Conservation (phyloP, 2,797 vertebrate species). For the Eidolon dupreanum region DNA sequence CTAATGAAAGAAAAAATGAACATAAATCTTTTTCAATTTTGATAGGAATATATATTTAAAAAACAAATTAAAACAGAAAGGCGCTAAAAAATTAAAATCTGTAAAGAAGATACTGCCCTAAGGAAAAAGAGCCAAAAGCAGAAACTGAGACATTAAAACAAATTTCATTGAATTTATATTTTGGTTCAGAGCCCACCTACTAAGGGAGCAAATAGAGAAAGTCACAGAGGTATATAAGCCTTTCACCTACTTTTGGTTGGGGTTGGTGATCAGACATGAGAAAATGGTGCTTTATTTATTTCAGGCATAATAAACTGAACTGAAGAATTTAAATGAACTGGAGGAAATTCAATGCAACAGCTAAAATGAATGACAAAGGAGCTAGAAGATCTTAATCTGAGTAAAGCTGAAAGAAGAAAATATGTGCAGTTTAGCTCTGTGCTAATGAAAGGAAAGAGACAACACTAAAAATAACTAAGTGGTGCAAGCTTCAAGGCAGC, state of each 20-base stretch:
- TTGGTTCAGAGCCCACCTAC: neutral
- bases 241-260: neutral
- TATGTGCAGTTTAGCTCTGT: slow-evolving; percentile 69
- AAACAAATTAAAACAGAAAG: neutral
- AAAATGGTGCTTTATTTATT: slow-evolving; percentile 58
- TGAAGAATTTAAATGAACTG: slow-evolving; percentile 65
- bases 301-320: slow-evolving; percentile 54
- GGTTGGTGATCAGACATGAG: slow-evolving; percentile 1
- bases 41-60: neutral
- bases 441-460: slow-evolving; percentile 76
- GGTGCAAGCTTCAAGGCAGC: slow-evolving; percentile 66
- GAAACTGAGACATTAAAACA: neutral
- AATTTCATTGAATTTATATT: neutral
- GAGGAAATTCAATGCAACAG: slow-evolving; percentile 64
- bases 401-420: slow-evolving; percentile 73
- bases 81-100: neutral
- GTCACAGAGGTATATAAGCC: slow-evolving; percentile 3
- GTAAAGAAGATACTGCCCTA: neutral
- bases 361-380: slow-evolving; percentile 76
- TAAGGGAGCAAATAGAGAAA: neutral
- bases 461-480: slow-evolving; percentile 77
- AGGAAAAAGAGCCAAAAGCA: slow-evolving; percentile 6
- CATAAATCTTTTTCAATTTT: neutral
- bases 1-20: neutral
- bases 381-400: slow-evolving; percentile 73